Evolutionary conservation across 2,797 vertebrate genomes (phyloP).

Genomic region (Coendou prehensilis): DNA sequence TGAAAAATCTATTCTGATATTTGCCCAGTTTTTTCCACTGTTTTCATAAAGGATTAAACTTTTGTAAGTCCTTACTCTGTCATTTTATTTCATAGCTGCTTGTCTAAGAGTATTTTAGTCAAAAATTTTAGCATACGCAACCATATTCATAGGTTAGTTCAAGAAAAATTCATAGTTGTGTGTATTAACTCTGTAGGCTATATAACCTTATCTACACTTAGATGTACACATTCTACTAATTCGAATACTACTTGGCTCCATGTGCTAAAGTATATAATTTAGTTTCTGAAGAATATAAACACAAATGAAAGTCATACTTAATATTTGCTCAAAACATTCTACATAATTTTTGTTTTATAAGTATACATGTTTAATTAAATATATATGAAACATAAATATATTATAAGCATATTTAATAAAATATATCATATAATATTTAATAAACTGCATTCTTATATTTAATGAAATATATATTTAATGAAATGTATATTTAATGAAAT

Average conservation of each 20-base stretch:
- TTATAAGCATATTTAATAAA: background rate
- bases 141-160: background rate
- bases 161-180: background rate
- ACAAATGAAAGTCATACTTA: background rate
- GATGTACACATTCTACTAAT: background rate
- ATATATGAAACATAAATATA: background rate
- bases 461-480: background rate
- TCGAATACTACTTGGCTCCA: background rate
- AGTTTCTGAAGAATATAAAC: background rate
- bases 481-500: background rate
- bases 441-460: background rate
- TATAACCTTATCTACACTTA: background rate
- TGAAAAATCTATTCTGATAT: background rate
- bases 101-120: background rate
- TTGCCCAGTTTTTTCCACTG: background rate
- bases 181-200: background rate
- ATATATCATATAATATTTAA: background rate
- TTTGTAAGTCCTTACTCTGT: background rate
- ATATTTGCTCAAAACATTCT: background rate
- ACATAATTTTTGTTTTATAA: background rate
- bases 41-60: background rate
- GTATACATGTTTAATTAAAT: background rate
- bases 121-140: background rate
- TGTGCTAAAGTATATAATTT: background rate
- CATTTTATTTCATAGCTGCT: background rate